Evolutionary conservation across 2,888 invertebrate genomes (phyloP).

Genomic region (Beris morrisii): DNA sequence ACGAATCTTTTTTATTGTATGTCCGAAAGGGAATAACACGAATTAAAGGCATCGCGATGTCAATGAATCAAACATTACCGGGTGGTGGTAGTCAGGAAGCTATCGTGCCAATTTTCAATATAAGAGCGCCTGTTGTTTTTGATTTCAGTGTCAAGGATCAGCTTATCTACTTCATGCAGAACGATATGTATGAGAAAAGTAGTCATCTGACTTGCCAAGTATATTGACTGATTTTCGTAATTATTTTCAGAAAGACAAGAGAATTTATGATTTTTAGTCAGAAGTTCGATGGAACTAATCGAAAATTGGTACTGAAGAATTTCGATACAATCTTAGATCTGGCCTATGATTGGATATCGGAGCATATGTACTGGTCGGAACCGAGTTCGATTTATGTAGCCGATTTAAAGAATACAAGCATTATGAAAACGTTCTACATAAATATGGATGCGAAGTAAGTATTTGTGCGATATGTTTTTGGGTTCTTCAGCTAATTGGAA

Average conservation of each 20-base stretch:
- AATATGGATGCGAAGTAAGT: slow-evolving; percentile 62
- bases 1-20: slow-evolving; percentile 67
- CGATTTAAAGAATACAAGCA: slow-evolving; percentile 62
- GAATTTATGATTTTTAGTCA: slow-evolving; percentile 67
- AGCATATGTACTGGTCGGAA: slow-evolving; percentile 82
- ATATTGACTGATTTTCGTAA: slow-evolving; percentile 37
- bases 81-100: slow-evolving; percentile 57
- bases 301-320: slow-evolving; percentile 62
- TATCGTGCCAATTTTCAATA: slow-evolving; percentile 70
- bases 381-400: slow-evolving; percentile 70
- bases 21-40: slow-evolving; percentile 69
- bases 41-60: slow-evolving; percentile 66
- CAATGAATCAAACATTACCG: slow-evolving; percentile 42
- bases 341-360: slow-evolving; percentile 81
- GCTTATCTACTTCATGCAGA: slow-evolving; percentile 68
- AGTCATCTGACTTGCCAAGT: slow-evolving; percentile 15
- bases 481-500: not conserved
- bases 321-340: slow-evolving; percentile 65
- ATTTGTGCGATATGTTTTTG: not conserved
- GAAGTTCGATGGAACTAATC: slow-evolving; percentile 62
- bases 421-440: slow-evolving; percentile 61
- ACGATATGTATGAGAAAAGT: slow-evolving; percentile 49
- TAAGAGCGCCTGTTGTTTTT: slow-evolving; percentile 66
- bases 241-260: slow-evolving; percentile 36
- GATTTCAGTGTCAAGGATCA: slow-evolving; percentile 67